Evolutionary conservation across 2,113 vertebrate genomes (phyloP), one percentile per base, ranked within the genome.

Genomic region (Lathamus discolor): DNA sequence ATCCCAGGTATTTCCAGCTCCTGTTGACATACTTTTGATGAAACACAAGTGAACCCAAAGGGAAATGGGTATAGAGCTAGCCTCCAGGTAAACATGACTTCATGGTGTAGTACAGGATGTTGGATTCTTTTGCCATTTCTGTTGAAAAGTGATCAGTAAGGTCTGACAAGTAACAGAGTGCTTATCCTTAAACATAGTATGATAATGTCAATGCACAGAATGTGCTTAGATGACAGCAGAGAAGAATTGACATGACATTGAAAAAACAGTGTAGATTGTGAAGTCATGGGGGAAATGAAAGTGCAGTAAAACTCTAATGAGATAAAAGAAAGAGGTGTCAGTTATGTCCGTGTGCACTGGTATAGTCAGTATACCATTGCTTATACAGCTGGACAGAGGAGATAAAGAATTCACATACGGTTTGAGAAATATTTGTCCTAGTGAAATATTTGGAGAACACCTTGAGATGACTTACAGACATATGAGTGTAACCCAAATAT

Each of bases 61-160:
- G 24, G 37, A 63, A 86, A 75, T 29, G 19, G 6, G 4, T 3
- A 18, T 27, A 20, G 4, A 3, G 3, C 33, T 74, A 75, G 39
- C 33, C 19, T 78, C 12, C 33, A 41, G 5, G 37, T 59, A 64
- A 83, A 49, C 3, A 6, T 12, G n/a, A 49, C 29, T 72, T 85
- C 10, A 8, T 49, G 22, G 16, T 54, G 39, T 25, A 28, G 5
- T 41, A 23, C 4, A 31, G 22, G 11, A 23, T 55, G 41, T 33
- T 25, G 55, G 46, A 46, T n/a, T 43, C 46, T 59, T 43, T 18
- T 27, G 41, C 25, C 17, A 7, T 39, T 74, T 78, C 44, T 62
- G 18, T 74, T 66, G 20, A 48, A 61, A 14, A 69, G 31, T 22
- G 6, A 37, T 46, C 0, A 0, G 41, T n/a, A 81, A 77, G 22